Evolutionary conservation across 2,797 vertebrate genomes (phyloP), one percentile per base, ranked within the genome.

Genomic region (Peromyscus aztecus): DNA sequence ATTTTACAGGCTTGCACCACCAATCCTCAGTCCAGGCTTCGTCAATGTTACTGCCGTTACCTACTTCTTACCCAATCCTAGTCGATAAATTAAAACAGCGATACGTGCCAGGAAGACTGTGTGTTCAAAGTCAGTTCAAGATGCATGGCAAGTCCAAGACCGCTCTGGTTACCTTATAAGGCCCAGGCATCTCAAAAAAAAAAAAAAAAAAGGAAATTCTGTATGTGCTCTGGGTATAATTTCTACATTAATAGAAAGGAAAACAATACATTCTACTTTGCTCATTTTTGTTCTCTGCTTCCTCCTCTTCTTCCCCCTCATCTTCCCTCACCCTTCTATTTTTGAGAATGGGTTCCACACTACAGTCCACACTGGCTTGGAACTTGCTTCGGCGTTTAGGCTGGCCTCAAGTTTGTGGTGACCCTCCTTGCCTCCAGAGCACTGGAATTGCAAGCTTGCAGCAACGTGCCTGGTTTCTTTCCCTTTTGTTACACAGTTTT

Each of bases 211-310:
- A 27, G 23, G n/a, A 29, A 43, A 73, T 34, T n/a, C 2, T 69
- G 4, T 63, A 16, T 37, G 23, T 61, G 69, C 67, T 82, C 12
- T 65, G 43, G 16, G 34, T 85, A 7, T 49, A 34, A 69, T 77
- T 90, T 95, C 84, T 95, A 61, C 52, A 49, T 29, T 84, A 55
- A 94, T 17, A 95, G 23, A 94, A 96, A 95, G 46, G 11, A 92
- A 92, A 87, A 6, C 21, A 49, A 87, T 77, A 78, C 21, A 83
- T 69, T 94, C 29, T 40, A 57, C 14, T 92, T 96, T 84, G 96
- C 78, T 69, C 80, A n/a, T 83, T 71, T 77, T 94, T 96, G 4
- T 6, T 24, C 8, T 31, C 55, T 43, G 43, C 34, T 69, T 63
- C 31, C 21, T 17, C 83, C 23, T n/a, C 49, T 21, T 52, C 40